Conservation (phyloP, 1,140 invertebrate species). For the Drosophila kohkoa region DNA sequence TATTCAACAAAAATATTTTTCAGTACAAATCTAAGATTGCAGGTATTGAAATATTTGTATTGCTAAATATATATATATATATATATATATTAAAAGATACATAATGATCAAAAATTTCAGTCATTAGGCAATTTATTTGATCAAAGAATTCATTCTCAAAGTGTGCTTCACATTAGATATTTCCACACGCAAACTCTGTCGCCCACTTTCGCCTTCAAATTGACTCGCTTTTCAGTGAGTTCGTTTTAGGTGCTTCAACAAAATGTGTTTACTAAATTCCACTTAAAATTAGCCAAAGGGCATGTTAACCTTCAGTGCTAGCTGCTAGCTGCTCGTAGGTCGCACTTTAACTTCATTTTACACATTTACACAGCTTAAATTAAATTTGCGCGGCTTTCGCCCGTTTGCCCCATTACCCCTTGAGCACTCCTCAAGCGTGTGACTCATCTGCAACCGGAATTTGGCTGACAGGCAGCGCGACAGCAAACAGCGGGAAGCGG, state of each 20-base stretch:
- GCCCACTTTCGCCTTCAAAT: slow-evolving; percentile 25
- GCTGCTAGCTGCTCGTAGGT: slow-evolving; percentile 4
- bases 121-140: too few relatives aligned
- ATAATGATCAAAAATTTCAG: too few relatives aligned
- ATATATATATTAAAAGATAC: too few relatives aligned
- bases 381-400: slow-evolving; percentile 54
- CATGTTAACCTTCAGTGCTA: slow-evolving; percentile 33
- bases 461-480: slow-evolving; percentile 54
- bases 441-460: slow-evolving; percentile 78
- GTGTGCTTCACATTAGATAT: neutral
- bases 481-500: neutral
- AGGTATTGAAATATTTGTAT: too few relatives aligned
- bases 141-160: too few relatives aligned
- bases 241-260: slow-evolving; percentile 27
- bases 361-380: slow-evolving; percentile 50
- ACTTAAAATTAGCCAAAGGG: slow-evolving; percentile 42
- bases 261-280: slow-evolving; percentile 46
- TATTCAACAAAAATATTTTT: too few relatives aligned
- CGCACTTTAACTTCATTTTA: slow-evolving; percentile 47
- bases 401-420: slow-evolving; percentile 18
- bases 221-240: slow-evolving; percentile 8
- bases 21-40: too few relatives aligned
- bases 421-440: slow-evolving; percentile 1
- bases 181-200: neutral
- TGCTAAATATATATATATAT: too few relatives aligned